These are phyloP conservation scores for Lasioglossum pauxillum DNA, from an alignment of 2,888 invertebrate genomes.

Conservation along the genomic window DNA sequence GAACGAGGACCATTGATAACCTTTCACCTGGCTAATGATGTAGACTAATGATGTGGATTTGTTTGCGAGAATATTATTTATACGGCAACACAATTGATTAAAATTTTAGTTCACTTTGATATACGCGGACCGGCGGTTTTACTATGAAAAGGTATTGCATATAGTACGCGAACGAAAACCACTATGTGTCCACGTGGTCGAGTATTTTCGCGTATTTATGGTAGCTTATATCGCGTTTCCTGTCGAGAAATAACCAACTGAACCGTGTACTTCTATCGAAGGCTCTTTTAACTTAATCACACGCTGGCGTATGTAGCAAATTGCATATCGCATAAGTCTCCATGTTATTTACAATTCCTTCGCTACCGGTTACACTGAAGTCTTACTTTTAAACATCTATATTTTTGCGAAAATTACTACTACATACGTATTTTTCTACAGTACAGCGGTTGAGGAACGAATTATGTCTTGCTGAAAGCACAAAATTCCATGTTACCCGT, in stretches of 20 bases:
- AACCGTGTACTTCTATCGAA: slow-evolving; percentile 23
- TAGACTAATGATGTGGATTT: slow-evolving; percentile 23
- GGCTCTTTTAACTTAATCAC: not conserved
- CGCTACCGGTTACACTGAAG: not conserved
- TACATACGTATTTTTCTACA: not conserved
- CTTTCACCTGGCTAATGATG: slow-evolving; percentile 13
- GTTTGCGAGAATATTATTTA: slow-evolving; percentile 29
- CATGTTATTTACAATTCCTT: slow-evolving; percentile 6
- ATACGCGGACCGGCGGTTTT: slow-evolving; percentile 13
- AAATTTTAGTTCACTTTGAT: slow-evolving; percentile 24
- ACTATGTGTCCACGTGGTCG: slow-evolving; percentile 5
- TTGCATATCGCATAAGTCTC: not conserved
- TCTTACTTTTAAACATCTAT: not conserved
- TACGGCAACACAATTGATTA: slow-evolving; percentile 26
- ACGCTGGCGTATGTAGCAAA: not conserved
- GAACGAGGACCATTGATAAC: slow-evolving; percentile 7
- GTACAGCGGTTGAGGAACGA: not conserved
- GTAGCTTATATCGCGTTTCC: not conserved
- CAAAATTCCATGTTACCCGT: not conserved
- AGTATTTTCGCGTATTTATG: slow-evolving; percentile 37
- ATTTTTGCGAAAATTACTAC: not conserved
- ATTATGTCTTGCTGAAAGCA: not conserved
- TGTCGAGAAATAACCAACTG: not conserved
- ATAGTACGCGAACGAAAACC: slow-evolving; percentile 23
- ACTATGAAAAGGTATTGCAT: not conserved